Evolutionary conservation across 2,113 vertebrate species (phyloP).

Genomic region (Rissa tridactyla): DNA sequence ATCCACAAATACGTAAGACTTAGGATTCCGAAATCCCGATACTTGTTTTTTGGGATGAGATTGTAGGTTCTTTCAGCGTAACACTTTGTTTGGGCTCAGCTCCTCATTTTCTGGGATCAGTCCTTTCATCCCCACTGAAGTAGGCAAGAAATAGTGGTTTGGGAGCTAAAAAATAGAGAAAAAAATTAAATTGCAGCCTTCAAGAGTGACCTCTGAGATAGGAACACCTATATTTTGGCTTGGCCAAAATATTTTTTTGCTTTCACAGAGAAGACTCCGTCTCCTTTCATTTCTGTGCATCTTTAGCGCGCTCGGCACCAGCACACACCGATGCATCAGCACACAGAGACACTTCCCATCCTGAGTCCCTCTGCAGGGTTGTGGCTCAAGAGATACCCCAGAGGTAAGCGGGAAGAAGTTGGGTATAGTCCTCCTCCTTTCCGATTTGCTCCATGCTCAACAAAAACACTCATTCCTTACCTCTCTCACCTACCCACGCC

Average conservation of each 20-base stretch:
- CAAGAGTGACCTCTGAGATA: neutral
- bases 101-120: neutral
- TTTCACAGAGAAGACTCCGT: neutral
- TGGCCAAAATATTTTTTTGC: neutral
- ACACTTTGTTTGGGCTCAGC: neutral
- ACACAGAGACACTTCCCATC: neutral
- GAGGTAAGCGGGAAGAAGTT: neutral
- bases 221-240: neutral
- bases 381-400: neutral
- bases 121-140: neutral
- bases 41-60: neutral
- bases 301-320: neutral
- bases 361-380: neutral
- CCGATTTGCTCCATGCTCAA: fast-evolving
- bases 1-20: neutral
- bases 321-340: neutral
- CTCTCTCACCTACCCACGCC: neutral
- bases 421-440: neutral
- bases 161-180: neutral
- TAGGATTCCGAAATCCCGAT: neutral
- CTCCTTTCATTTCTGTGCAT: neutral
- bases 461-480: neutral
- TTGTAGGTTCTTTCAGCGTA: neutral
- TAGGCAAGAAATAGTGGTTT: neutral
- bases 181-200: neutral